Base-by-base conservation (phyloP, 1,140 invertebrate genomes). In the Sarcophaga bullata region DNA sequence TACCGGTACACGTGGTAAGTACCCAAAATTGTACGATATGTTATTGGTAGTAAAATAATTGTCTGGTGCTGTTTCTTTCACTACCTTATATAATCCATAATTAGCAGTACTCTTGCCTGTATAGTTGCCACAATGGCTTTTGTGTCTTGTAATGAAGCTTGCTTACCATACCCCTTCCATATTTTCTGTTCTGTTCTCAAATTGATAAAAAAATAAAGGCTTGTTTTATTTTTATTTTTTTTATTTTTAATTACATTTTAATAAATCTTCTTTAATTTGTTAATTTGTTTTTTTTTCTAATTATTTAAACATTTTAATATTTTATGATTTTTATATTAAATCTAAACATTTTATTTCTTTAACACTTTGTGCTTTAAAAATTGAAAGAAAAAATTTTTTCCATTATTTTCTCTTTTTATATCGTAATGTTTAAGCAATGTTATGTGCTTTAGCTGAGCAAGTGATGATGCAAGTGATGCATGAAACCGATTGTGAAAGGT, bases 391-490 rank as follows among this genome's bases (percentile, higher is more conserved):
- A 15, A 15, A 58, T n/a, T 58, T n/a, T 58, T 37, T n/a, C n/a
- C n/a, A 58, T 58, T 58, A 58, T n/a, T 37, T 37, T 37, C 25
- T 37, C 25, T 37, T 37, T n/a, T 37, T 37, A 37, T 37, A 37
- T 37, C 4, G 25, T 37, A 37, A 37, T 37, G 25, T 37, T 37
- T 37, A 37, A n/a, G 25, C 25, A 37, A 37, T 37, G 25, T 58
- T n/a, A 58, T 58, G 54, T 58, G 54, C 54, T 15, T 58, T 58
- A 58, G 54, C 54, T 58, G 54, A 58, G 54, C 54, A 58, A 58
- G 54, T 58, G 54, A 58, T 58, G 54, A n/a, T n/a, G 54, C 54
- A 58, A 58, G 54, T 58, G 54, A 58, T 58, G 54, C 54, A 58
- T 58, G 54, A 58, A 58, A 58, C 54, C 54, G 54, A 58, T 58